Percentiles rank a stretch among this genome's conserved stretches.
Evolutionary conservation across 1,140 invertebrate genomes (phyloP).

Genomic region (Microvelia longipes): DNA sequence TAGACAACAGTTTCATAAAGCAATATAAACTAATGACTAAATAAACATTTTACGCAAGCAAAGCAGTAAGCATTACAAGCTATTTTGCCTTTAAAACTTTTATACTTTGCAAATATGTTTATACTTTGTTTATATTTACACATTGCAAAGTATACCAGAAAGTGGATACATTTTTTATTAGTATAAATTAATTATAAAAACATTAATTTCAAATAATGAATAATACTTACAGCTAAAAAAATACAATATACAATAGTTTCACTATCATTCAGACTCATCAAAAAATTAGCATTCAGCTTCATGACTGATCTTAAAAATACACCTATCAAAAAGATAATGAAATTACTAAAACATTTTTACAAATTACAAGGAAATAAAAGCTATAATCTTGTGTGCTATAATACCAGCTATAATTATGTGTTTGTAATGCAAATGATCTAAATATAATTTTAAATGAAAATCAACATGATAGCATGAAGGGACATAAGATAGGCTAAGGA

Average conservation of each 20-base stretch:
- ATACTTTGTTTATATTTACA: too few species aligned
- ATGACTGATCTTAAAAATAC: conserved; percentile 51
- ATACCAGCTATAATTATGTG: conserved; percentile 16
- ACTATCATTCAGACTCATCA: conserved; percentile 38
- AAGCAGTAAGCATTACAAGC: too few species aligned
- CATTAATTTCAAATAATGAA: too few species aligned
- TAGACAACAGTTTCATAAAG: too few species aligned
- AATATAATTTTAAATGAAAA: conserved; percentile 10
- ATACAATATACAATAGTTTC: conserved; percentile 53
- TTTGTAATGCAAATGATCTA: conserved; percentile 9
- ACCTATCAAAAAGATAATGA: conserved; percentile 33
- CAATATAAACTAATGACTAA: too few species aligned
- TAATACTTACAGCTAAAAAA: conserved; percentile 48
- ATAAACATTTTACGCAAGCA: too few species aligned
- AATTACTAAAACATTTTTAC: background rate
- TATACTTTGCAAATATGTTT: too few species aligned
- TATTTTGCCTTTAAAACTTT: too few species aligned
- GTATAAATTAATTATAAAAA: too few species aligned
- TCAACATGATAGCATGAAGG: conserved; percentile 8
- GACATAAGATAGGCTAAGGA: conserved; percentile 2
- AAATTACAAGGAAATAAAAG: background rate
- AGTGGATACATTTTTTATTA: too few species aligned
- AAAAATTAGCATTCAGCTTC: conserved; percentile 49
- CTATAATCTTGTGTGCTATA: background rate
- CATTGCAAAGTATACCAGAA: too few species aligned